phyloP scores from a whole-genome alignment of 2,797 vertebrate species.

The Rachycentron canadum region DNA sequence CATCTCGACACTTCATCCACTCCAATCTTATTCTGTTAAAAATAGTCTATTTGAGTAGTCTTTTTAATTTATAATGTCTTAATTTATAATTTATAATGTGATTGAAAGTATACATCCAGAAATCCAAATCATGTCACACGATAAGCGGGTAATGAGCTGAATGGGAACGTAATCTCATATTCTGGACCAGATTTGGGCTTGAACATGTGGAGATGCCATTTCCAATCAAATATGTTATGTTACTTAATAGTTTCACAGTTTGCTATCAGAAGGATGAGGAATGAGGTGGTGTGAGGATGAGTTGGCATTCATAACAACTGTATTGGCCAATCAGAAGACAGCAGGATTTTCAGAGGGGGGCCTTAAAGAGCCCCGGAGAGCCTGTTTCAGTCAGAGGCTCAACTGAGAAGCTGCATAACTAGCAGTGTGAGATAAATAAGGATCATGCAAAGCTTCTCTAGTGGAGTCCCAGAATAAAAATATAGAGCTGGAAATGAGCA shows the following conservation, averaged over 20 bases:
- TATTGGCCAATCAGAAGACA: not conserved
- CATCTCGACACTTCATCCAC: too few species aligned
- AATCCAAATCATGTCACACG: too few species aligned
- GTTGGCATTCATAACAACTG: not conserved
- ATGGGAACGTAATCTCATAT: too few species aligned
- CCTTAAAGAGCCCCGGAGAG: not conserved
- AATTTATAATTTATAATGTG: too few species aligned
- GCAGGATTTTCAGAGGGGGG: too few species aligned
- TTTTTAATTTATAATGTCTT: too few species aligned
- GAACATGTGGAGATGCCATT: not conserved
- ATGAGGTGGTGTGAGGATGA: too few species aligned
- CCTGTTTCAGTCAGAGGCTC: not conserved
- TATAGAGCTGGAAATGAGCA: not conserved
- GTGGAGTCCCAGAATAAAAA: not conserved
- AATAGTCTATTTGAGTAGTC: too few species aligned
- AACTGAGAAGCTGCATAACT: not conserved
- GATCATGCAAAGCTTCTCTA: not conserved
- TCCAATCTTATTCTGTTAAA: too few species aligned
- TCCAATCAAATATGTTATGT: not conserved
- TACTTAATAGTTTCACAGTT: not conserved
- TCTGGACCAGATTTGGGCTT: not conserved
- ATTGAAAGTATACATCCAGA: too few species aligned
- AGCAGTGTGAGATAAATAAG: not conserved
- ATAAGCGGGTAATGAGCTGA: too few species aligned
- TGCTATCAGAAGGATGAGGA: not conserved